Evolutionary conservation across 2,113 vertebrate genomes (phyloP).

Genomic region (Chionis minor): DNA sequence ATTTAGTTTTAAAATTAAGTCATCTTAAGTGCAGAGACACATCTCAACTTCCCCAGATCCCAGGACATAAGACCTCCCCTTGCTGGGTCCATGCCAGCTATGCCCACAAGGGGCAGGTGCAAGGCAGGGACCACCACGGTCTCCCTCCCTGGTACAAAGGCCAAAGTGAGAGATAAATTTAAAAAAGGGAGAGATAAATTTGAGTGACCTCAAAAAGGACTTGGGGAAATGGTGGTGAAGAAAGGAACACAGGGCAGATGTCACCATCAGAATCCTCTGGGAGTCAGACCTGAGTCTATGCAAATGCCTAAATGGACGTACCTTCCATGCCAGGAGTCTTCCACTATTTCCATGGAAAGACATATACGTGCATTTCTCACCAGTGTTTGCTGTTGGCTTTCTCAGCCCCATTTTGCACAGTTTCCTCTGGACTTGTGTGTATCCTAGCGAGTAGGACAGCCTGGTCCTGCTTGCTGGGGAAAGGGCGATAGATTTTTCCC

Average conservation of each 20-base stretch:
- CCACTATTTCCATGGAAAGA: not conserved
- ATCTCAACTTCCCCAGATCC: not conserved
- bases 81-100: accelerated
- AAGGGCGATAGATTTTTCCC: not conserved
- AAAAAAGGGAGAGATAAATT: not conserved
- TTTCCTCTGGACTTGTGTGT: not conserved
- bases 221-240: not conserved
- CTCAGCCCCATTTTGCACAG: not conserved
- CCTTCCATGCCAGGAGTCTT: not conserved
- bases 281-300: not conserved
- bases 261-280: not conserved
- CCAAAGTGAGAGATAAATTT: not conserved
- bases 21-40: not conserved
- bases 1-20: not conserved
- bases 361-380: not conserved
- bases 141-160: not conserved
- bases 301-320: not conserved
- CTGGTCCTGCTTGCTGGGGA: not conserved
- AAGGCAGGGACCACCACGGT: accelerated
- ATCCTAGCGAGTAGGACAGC: not conserved
- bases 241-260: not conserved
- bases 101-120: not conserved
- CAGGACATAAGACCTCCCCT: not conserved
- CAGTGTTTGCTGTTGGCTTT: not conserved
- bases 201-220: not conserved